Percentiles rank a stretch among this genome's conserved stretches.
phyloP scores from a whole-genome alignment of 2,113 vertebrate genomes.

The Elephantulus edwardii region DNA sequence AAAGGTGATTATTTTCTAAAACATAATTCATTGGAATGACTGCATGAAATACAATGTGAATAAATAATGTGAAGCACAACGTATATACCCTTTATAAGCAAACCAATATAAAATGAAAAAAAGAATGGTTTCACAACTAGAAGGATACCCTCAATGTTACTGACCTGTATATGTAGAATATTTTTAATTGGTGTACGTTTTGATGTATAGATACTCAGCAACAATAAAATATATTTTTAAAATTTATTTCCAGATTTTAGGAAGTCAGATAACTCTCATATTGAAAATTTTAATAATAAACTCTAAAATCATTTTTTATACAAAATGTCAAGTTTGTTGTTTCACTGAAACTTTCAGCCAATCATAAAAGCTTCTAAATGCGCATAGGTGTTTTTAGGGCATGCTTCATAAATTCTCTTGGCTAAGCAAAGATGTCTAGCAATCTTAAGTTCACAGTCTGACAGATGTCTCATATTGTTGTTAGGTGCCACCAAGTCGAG shows the following conservation, averaged over 20 bases:
- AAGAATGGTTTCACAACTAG: neutral
- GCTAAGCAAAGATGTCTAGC: neutral
- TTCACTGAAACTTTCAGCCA: neutral
- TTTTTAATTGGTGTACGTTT: neutral
- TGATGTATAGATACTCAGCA: neutral
- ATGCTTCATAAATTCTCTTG: neutral
- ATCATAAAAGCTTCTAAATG: neutral
- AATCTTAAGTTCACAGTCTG: neutral
- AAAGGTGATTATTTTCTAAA: too few relatives aligned
- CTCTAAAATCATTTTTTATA: neutral
- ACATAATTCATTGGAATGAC: too few relatives aligned
- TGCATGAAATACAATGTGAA: too few relatives aligned
- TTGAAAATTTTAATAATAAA: neutral
- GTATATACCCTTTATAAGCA: too few relatives aligned
- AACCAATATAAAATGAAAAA: neutral
- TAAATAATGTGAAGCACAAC: too few relatives aligned
- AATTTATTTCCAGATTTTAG: neutral
- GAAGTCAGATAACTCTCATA: neutral
- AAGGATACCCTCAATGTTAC: neutral
- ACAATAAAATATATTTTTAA: neutral
- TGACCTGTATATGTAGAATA: neutral
- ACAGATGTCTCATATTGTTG: neutral
- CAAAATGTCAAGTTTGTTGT: neutral
- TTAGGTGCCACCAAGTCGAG: too few relatives aligned
- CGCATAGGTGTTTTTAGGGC: neutral